These are phyloP conservation scores for Brachypteracias leptosomus DNA, from an alignment of 2,113 vertebrate genomes.

Conservation along the genomic window DNA sequence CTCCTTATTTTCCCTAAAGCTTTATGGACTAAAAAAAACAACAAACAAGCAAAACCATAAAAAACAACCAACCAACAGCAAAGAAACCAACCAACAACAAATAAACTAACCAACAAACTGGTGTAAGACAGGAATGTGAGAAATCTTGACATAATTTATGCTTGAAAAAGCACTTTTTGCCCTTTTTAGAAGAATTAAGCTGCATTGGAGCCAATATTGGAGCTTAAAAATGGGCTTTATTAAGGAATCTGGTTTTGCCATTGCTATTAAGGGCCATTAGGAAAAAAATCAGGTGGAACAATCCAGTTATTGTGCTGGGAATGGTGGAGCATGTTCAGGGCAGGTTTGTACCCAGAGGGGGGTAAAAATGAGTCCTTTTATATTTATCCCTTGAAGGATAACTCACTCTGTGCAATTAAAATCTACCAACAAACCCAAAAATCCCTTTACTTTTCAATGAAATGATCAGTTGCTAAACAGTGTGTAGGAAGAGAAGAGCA, in stretches of 20 bases:
- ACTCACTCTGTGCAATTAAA: neutral
- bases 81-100: neutral
- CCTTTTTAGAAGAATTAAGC: neutral
- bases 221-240: neutral
- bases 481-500: neutral
- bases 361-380: neutral
- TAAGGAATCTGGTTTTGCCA: neutral
- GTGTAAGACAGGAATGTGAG: neutral
- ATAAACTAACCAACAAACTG: neutral
- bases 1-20: neutral
- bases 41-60: no score
- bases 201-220: neutral
- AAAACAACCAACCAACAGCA: neutral
- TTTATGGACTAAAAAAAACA: rapidly evolving
- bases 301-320: neutral
- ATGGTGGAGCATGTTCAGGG: neutral
- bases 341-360: neutral
- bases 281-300: neutral
- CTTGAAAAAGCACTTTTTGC: neutral
- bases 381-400: neutral
- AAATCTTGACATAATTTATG: neutral
- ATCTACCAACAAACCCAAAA: neutral
- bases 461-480: neutral
- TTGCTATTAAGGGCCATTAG: neutral
- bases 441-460: neutral